Conservation (phyloP, 2,113 vertebrate species). For the Cettia cetti region DNA sequence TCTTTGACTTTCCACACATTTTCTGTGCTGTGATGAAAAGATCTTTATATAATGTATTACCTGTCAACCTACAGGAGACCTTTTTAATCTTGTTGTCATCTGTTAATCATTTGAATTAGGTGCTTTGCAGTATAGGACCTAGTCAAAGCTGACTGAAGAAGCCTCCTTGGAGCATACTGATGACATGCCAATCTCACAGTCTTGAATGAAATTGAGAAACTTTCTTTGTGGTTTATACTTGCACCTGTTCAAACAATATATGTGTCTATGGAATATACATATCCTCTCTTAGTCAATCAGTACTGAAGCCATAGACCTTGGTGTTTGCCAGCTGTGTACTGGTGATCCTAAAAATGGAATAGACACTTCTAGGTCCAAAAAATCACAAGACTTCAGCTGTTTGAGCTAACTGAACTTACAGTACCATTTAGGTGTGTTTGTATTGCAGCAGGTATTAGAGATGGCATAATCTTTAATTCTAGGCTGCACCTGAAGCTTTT, state of each 20-base stretch:
- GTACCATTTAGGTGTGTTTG: not conserved
- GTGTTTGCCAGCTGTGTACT: slow-evolving; percentile 15
- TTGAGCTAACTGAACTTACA: not conserved
- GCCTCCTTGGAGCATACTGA: slow-evolving; percentile 3
- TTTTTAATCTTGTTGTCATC: slow-evolving; percentile 8
- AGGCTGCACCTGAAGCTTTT: not conserved
- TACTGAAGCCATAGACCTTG: not conserved
- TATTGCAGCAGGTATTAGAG: not conserved
- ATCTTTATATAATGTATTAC: not conserved
- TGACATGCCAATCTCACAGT: not conserved
- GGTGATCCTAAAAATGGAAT: slow-evolving; percentile 1
- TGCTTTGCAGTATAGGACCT: not conserved
- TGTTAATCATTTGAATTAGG: not conserved
- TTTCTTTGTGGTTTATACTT: slow-evolving; percentile 46
- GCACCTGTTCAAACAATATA: slow-evolving; percentile 58
- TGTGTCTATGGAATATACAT: not conserved
- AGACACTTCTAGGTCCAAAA: slow-evolving; percentile 1
- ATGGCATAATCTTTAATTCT: not conserved
- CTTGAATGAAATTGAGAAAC: slow-evolving; percentile 42
- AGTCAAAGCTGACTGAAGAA: slow-evolving; percentile 3
- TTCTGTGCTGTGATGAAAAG: not conserved
- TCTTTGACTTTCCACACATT: not conserved
- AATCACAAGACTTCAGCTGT: not conserved
- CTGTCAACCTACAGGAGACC: not conserved
- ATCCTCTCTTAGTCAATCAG: not conserved